Conservation (phyloP, 2,888 invertebrate genomes). For the Drosophila mimica region DNA sequence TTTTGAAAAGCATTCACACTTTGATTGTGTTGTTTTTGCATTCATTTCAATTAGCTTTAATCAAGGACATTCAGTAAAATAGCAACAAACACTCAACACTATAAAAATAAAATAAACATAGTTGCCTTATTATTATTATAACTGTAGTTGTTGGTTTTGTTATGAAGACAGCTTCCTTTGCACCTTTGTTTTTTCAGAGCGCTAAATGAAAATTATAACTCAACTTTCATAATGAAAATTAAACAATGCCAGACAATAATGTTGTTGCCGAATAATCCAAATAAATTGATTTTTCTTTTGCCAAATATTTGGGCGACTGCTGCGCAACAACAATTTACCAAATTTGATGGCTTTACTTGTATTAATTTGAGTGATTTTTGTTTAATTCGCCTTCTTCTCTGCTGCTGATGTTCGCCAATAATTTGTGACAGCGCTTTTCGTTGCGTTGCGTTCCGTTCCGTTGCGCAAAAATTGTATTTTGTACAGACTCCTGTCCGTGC, state of each 20-base stretch:
- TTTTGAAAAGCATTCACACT: background rate
- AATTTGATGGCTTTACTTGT: background rate
- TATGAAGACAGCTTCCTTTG: background rate
- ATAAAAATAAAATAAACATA: background rate
- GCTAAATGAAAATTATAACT: conserved; percentile 20
- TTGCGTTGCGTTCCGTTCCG: conserved; percentile 13
- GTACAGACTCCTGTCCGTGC: conserved; percentile 63
- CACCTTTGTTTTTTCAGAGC: conserved; percentile 5
- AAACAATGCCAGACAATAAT: background rate
- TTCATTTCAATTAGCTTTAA: background rate
- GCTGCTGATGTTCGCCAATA: background rate
- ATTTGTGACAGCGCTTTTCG: conserved; percentile 29
- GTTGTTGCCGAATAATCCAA: background rate
- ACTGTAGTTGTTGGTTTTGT: conserved; percentile 12
- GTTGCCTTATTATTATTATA: background rate
- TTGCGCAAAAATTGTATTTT: conserved; percentile 63
- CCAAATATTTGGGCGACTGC: background rate
- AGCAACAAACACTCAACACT: background rate
- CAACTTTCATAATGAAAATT: background rate
- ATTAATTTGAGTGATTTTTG: conserved; percentile 4
- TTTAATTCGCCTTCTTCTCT: conserved; percentile 15
- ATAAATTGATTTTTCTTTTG: conserved; percentile 26
- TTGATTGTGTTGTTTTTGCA: background rate
- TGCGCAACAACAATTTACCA: conserved; percentile 13
- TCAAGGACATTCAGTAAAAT: conserved; percentile 4